Evolutionary conservation across 1,140 invertebrate species (phyloP).

Genomic region (Anagrus nilaparvatae): DNA sequence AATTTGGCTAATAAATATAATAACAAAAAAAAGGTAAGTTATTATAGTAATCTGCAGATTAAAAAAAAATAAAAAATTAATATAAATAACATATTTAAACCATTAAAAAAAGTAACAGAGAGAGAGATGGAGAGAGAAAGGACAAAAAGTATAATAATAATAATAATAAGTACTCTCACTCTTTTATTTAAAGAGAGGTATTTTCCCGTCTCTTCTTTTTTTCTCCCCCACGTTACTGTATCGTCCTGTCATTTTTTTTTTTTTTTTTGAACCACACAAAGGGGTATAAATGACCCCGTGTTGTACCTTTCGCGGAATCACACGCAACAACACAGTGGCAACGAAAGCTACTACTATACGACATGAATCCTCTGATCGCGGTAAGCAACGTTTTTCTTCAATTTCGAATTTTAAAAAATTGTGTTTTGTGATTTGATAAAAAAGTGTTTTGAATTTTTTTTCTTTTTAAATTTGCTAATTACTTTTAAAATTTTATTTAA

Average conservation of each 20-base stretch:
- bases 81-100: too few relatives aligned
- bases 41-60: too few relatives aligned
- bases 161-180: constrained; percentile 40
- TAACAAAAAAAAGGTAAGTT: too few relatives aligned
- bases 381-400: constrained; percentile 34
- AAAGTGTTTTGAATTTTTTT: too few relatives aligned
- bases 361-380: constrained; percentile 44
- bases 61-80: too few relatives aligned
- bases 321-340: constrained; percentile 42
- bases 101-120: constrained; percentile 10
- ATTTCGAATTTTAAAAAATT: too few relatives aligned
- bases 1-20: too few relatives aligned
- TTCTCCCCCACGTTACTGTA: not conserved
- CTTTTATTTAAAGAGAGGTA: too few relatives aligned
- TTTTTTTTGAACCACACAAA: constrained; percentile 9
- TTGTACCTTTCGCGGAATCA: constrained; percentile 38
- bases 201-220: constrained; percentile 20
- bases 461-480: too few relatives aligned
- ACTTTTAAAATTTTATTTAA: too few relatives aligned
- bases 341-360: constrained; percentile 36
- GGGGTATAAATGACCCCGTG: constrained; percentile 40
- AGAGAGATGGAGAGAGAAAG: constrained; percentile 11
- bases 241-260: constrained; percentile 20
- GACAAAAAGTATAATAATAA: constrained; percentile 10
- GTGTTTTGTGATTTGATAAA: too few relatives aligned